phyloP scores from a whole-genome alignment of 2,797 vertebrate genomes.

The Ciconia nigra region DNA sequence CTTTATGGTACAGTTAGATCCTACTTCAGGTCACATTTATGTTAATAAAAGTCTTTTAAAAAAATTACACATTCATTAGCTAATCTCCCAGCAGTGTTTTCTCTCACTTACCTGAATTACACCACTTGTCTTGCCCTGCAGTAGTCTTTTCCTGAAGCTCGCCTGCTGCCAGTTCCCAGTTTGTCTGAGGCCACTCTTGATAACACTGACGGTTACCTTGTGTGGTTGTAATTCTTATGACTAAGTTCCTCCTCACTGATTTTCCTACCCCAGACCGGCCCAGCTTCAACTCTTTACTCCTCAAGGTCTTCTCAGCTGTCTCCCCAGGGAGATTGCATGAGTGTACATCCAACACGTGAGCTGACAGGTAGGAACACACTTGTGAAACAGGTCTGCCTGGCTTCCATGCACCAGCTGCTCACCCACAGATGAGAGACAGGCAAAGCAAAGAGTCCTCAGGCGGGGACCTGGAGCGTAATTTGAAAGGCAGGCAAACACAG shows the following conservation, averaged over 20 bases:
- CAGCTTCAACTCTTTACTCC: neutral
- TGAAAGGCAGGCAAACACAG: neutral
- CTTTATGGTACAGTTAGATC: neutral
- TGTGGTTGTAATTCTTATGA: neutral
- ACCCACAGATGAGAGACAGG: neutral
- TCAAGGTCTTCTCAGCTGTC: neutral
- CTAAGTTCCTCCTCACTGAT: neutral
- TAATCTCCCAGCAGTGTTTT: neutral
- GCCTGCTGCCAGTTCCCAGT: neutral
- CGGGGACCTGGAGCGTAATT: neutral
- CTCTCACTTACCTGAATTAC: neutral
- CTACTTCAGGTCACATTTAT: neutral
- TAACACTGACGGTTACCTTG: neutral
- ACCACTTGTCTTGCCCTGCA: neutral
- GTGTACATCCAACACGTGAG: neutral
- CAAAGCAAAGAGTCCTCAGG: neutral
- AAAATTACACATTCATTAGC: neutral
- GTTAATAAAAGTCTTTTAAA: neutral
- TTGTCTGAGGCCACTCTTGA: neutral
- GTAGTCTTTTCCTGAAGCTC: neutral
- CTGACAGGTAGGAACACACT: neutral
- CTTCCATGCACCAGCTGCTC: neutral
- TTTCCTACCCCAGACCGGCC: neutral
- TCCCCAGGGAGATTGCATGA: neutral
- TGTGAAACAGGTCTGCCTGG: constrained; percentile 34